Conservation (phyloP, 2,113 vertebrate species). For the Cygnus atratus region DNA sequence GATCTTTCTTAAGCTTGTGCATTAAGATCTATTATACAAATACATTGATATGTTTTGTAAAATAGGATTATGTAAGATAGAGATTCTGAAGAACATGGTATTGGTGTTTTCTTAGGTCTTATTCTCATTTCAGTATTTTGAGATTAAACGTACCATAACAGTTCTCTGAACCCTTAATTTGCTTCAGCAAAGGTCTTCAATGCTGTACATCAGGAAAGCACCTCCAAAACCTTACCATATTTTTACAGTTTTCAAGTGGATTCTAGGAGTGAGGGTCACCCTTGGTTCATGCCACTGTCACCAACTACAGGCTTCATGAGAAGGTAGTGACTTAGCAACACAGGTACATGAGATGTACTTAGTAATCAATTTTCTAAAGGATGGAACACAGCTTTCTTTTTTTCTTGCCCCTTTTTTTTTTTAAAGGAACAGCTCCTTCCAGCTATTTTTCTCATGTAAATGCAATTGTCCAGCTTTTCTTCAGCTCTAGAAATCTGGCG, state of each 20-base stretch:
- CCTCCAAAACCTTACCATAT: neutral
- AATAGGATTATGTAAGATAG: neutral
- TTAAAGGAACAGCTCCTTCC: neutral
- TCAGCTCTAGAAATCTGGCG: neutral
- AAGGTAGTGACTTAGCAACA: neutral
- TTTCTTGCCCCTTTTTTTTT: neutral
- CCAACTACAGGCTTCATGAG: neutral
- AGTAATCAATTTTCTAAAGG: neutral
- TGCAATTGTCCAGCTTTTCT: neutral
- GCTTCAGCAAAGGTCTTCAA: neutral
- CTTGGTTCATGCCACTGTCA: neutral
- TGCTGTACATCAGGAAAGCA: neutral
- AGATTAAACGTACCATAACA: neutral
- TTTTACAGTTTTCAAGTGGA: neutral
- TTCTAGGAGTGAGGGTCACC: neutral
- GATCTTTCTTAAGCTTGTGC: no score
- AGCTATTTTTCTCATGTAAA: neutral
- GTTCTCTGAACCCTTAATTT: neutral
- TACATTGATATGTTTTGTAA: accelerated
- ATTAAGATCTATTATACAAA: neutral
- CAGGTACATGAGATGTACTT: neutral
- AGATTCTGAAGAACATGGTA: neutral
- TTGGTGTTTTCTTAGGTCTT: neutral
- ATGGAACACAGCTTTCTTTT: neutral
- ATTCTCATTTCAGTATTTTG: neutral